Evolutionary conservation across 2,113 vertebrate species (phyloP), one percentile per base, ranked within the genome.

Genomic region (Polypterus senegalus): DNA sequence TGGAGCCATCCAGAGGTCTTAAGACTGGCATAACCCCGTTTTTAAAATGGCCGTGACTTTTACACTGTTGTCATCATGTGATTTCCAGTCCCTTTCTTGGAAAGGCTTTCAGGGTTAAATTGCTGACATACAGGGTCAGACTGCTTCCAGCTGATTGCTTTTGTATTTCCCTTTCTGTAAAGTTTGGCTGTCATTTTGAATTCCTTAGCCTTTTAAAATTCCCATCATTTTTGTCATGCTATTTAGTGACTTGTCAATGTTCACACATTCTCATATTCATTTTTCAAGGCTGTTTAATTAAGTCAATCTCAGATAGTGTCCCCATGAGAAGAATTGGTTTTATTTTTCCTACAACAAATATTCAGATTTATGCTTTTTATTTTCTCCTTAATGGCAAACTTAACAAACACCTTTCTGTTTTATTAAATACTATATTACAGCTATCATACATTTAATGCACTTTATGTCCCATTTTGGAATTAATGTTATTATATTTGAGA

Each of bases 1-100:
- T 70, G 76, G 75, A 79, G 75, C 77, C 75, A 77, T 74, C 73
- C 66, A 59, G 67, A 68, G 71, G 76, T 81, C 79, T 78, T 73
- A 74, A 76, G 76, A 67, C 63, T 65, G 74, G 75, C 76, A 68
- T 66, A 64, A 66, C 65, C 73, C 75, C 77, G 69, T 71, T 71
- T 73, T 79, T 79, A 77, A 79, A 45, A 10, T 54, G 3, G 64
- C 58, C 61, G 5, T 47, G 46, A 61, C 70, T 66, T 70, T 60
- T 55, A 27, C 56, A 58, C 43, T 58, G 56, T 58, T 58, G 56
- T 58, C 56, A 58, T 61, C 63, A 61, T 65, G 60, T 60, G 46
- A 58, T 61, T 60, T 61, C 54, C 61, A 64, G 61, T 49, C 59
- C 59, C 62, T n/a, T 63, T 59, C 55, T 56, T 61, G 61, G 65